Percentiles rank a stretch among this genome's conserved stretches.
Conservation (phyloP, 64 coral and sea anemone species). For the Hydrozoanthus tunicans region DNA sequence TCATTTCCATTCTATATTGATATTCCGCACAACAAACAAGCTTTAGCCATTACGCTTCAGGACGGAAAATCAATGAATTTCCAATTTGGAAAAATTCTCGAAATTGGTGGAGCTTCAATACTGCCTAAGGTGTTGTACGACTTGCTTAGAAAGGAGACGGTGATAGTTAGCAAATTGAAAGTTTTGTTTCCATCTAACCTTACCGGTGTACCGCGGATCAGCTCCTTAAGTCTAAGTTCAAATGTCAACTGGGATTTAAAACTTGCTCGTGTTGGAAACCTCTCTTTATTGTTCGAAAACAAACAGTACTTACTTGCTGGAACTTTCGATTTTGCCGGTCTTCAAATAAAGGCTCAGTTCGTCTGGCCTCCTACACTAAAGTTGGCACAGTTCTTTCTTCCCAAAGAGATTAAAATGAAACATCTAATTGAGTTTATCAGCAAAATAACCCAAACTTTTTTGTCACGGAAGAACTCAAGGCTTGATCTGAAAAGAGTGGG, state of each 20-base stretch:
- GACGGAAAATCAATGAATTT: conserved; percentile 24
- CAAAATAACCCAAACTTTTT: conserved; percentile 14
- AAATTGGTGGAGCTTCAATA: conserved; percentile 11
- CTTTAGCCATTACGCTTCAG: conserved; percentile 51
- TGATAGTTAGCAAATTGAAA: neutral
- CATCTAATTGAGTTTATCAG: conserved; percentile 22
- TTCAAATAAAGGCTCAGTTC: neutral
- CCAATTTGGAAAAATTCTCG: conserved; percentile 28
- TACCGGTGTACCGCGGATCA: neutral
- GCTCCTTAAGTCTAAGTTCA: neutral
- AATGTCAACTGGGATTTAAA: conserved; percentile 42
- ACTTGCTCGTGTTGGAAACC: conserved; percentile 17
- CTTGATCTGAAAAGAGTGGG: conserved; percentile 51
- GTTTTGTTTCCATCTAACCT: conserved; percentile 30
- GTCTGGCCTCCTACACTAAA: conserved; percentile 1
- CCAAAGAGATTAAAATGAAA: conserved; percentile 37
- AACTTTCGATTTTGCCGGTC: conserved; percentile 25
- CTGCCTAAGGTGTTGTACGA: neutral
- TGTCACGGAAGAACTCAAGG: conserved; percentile 10
- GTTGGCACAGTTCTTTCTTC: neutral
- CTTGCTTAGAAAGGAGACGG: conserved; percentile 5
- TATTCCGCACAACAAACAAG: conserved; percentile 31
- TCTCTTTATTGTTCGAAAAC: neutral
- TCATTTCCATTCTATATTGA: conserved; percentile 49
- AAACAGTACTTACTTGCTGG: conserved; percentile 17